Evolutionary conservation across 2,888 invertebrate genomes (phyloP).

Genomic region (Piscicola geometra): DNA sequence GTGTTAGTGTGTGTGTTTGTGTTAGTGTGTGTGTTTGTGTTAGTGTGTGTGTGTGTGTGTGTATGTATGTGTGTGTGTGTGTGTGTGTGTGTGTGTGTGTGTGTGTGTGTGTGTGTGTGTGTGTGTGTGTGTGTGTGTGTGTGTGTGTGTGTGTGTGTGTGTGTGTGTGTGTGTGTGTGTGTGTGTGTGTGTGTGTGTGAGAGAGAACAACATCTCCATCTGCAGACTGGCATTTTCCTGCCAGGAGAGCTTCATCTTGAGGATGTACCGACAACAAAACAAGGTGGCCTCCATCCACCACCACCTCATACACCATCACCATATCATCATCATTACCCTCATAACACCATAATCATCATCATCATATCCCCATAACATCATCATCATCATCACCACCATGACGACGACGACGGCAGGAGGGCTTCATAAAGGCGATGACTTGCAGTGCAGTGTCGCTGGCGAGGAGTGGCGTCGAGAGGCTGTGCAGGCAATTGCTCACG

Average conservation of each 20-base stretch:
- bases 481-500: slow-evolving; percentile 88
- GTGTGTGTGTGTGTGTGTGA: slow-evolving; percentile 31
- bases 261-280: slow-evolving; percentile 84
- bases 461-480: slow-evolving; percentile 81
- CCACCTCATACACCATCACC: neutral
- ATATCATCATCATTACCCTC: slow-evolving; percentile 22
- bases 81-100: slow-evolving; percentile 31
- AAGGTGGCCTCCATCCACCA: slow-evolving; percentile 62
- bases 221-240: slow-evolving; percentile 67
- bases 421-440: slow-evolving; percentile 86
- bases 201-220: neutral
- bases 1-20: slow-evolving; percentile 19
- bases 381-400: neutral
- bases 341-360: slow-evolving; percentile 4
- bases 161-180: slow-evolving; percentile 30
- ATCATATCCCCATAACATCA: slow-evolving; percentile 1
- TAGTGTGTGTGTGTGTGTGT: slow-evolving; percentile 24
- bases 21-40: slow-evolving; percentile 19
- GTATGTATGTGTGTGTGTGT: slow-evolving; percentile 25
- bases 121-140: slow-evolving; percentile 21
- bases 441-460: slow-evolving; percentile 82
- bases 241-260: slow-evolving; percentile 88
- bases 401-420: slow-evolving; percentile 52
- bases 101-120: slow-evolving; percentile 30
- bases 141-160: slow-evolving; percentile 26